A percentile compares a stretch with the other conserved stretches of the same genome.
phyloP scores from a whole-genome alignment of 92 coral and sea anemone species.

The Porites rus region DNA sequence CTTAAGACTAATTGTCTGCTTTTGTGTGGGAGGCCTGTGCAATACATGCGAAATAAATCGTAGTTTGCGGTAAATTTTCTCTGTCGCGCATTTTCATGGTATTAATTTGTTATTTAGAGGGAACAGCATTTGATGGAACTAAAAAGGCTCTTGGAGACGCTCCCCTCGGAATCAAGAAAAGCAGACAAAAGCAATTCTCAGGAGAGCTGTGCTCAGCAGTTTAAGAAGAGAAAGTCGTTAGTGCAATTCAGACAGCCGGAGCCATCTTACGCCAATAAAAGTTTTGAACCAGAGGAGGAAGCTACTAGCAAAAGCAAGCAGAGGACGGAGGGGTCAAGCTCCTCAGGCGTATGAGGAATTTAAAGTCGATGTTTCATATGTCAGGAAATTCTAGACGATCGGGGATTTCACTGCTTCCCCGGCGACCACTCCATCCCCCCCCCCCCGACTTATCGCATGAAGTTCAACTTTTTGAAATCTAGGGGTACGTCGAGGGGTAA shows the following conservation, averaged over 20 bases:
- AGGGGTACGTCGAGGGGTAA: too few species aligned
- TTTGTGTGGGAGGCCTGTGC: too few species aligned
- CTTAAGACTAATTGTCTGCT: too few species aligned
- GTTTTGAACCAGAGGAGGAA: conserved; percentile 18
- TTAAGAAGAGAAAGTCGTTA: conserved; percentile 34
- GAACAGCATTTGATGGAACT: conserved; percentile 79
- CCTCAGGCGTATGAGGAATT: conserved; percentile 15
- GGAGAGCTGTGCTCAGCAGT: conserved; percentile 23
- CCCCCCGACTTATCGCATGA: too few species aligned
- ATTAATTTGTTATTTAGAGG: conserved; percentile 27
- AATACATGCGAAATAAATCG: too few species aligned
- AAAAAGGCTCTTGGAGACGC: conserved; percentile 54
- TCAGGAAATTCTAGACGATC: too few species aligned
- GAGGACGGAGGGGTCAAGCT: conserved; percentile 4
- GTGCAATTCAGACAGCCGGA: conserved; percentile 34
- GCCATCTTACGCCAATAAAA: conserved; percentile 28
- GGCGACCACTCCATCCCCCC: too few species aligned
- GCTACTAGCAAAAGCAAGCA: not conserved
- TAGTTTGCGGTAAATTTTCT: not conserved
- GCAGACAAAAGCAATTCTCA: conserved; percentile 5
- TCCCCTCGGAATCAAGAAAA: conserved; percentile 36
- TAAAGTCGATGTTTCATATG: not conserved
- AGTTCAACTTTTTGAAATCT: too few species aligned
- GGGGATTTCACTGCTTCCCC: too few species aligned
- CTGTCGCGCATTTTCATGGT: not conserved